Evolutionary conservation across 1,140 invertebrate genomes (phyloP), one percentile per base, ranked within the genome.

Genomic region (Meloidogyne chitwoodi): DNA sequence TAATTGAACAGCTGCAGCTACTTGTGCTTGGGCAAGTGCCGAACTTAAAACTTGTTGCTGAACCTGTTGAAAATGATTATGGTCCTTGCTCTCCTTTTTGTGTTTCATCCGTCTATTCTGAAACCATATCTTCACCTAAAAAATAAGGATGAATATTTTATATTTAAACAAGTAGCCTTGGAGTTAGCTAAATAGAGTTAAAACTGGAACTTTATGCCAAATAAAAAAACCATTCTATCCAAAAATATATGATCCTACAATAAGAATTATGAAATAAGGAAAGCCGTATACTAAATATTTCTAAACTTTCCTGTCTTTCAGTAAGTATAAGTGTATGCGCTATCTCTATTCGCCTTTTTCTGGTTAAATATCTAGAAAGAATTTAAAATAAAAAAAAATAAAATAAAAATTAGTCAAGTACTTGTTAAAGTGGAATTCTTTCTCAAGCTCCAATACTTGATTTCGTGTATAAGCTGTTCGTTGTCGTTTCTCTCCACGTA

Each of bases 341-440:
- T 80, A 96, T 93, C 88, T 95, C 93, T 85, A 94, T 94, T 74
- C 93, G 90, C 79, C 92, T 86, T 83, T 91, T 85, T 56, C 91
- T 83, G 0, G 91, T 91, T 82, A 91, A 88, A 84, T 56, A 56
- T n/a, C 48, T 56, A 56, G n/a, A 14, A n/a, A n/a, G 6, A n/a
- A n/a, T 24, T 24, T 81, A 14, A 77, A 24, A n/a, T 22, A 22
- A 77, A 10, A 24, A 10, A 68, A 79, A 38, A 79, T 93, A 91
- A 91, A 92, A n/a, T n/a, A n/a, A n/a, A n/a, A n/a, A n/a, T n/a
- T n/a, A n/a, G n/a, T 85, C 92, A 92, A 89, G 93, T 91, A 89
- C 83, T 93, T 91, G 90, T 96, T 96, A 90, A 93, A 96, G 88
- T 96, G 94, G 88, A 96, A 96, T 90, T 96, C 94, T 88, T 96